A percentile compares a stretch with the other conserved stretches of the same genome.
Evolutionary conservation across 2,888 invertebrate species (phyloP).

Genomic region (Drosophila barbarae): DNA sequence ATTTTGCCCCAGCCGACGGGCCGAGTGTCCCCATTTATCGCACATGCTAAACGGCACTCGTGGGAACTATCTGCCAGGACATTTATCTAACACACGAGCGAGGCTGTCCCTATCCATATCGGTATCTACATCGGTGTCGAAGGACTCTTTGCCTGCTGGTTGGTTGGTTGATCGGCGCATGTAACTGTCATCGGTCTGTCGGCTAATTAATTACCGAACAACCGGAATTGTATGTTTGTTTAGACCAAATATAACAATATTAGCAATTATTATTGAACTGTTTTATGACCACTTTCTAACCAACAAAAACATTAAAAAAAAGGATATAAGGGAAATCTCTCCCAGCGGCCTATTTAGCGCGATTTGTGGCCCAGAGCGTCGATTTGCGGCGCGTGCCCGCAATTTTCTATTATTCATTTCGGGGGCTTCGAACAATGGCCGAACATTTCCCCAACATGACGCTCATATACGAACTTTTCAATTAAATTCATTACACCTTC

Average conservation of each 20-base stretch:
- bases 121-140: conserved; percentile 18
- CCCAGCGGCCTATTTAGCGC: conserved; percentile 44
- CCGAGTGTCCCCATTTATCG: conserved; percentile 64
- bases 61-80: conserved; percentile 58
- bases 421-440: conserved; percentile 26
- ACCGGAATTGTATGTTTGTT: conserved; percentile 21
- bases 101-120: conserved; percentile 4
- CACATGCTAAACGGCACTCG: conserved; percentile 68
- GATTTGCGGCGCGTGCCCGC: conserved; percentile 55
- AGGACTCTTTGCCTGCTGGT: conserved; percentile 24
- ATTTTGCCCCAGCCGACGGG: conserved; percentile 32
- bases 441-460: conserved; percentile 56
- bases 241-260: conserved; percentile 7
- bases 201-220: conserved; percentile 39
- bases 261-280: conserved; percentile 48
- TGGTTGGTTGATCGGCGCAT: conserved; percentile 26
- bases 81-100: conserved; percentile 40
- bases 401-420: conserved; percentile 17
- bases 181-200: conserved; percentile 33
- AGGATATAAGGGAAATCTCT: conserved; percentile 30
- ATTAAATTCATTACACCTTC: conserved; percentile 70
- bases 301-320: neutral
- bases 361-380: conserved; percentile 49
- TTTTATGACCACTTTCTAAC: conserved; percentile 30
- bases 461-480: conserved; percentile 60